A percentile compares a stretch with the other conserved stretches of the same genome.
phyloP scores from a whole-genome alignment of 1,140 invertebrate species.

The Heliconius congener region DNA sequence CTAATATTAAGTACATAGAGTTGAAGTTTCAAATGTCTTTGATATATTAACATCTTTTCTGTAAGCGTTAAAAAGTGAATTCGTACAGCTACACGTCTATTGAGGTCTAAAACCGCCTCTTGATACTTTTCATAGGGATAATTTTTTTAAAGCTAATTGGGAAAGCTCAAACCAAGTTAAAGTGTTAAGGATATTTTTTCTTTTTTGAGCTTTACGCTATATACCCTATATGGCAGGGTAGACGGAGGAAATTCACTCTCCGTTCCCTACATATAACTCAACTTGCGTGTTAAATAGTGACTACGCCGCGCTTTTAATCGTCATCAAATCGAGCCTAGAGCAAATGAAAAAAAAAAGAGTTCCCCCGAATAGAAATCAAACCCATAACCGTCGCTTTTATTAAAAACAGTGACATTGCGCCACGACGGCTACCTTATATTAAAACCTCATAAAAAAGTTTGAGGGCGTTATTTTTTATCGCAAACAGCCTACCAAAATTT shows the following conservation, averaged over 20 bases:
- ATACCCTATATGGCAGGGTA: neutral
- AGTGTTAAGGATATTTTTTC: neutral
- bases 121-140: conserved; percentile 11
- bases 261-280: neutral
- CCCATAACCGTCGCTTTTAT: too few relatives aligned
- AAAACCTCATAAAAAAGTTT: too few relatives aligned
- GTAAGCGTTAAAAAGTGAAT: conserved; percentile 33
- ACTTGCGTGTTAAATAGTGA: too few relatives aligned
- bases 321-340: too few relatives aligned
- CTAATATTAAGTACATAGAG: neutral
- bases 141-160: conserved; percentile 15
- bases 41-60: conserved; percentile 27
- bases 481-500: too few relatives aligned
- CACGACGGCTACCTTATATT: too few relatives aligned
- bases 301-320: too few relatives aligned
- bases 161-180: neutral
- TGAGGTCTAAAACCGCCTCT: conserved; percentile 15
- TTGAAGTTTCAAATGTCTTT: neutral
- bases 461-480: too few relatives aligned
- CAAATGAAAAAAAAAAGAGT: too few relatives aligned
- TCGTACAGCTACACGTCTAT: conserved; percentile 26
- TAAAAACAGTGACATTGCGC: too few relatives aligned
- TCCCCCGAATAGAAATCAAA: too few relatives aligned
- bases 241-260: neutral
- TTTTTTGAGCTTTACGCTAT: neutral